These are phyloP conservation scores for Pantherophis alleghaniensis DNA, from an alignment of 2,797 vertebrate genomes.

Conservation along the genomic window DNA sequence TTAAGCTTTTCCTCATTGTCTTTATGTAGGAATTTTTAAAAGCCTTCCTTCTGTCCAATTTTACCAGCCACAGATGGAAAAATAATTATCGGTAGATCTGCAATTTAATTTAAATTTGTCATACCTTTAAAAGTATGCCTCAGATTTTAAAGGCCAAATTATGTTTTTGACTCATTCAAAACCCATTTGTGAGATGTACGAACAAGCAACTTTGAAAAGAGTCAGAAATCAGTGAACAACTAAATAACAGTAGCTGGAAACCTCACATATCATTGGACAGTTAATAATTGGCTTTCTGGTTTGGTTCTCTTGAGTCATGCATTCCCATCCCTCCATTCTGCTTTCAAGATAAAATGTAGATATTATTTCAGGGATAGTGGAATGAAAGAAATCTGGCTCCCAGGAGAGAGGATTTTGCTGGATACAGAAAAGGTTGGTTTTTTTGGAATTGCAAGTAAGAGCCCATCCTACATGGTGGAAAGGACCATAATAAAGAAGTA, in stretches of 20 bases:
- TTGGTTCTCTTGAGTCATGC: background rate
- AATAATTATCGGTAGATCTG: too few species aligned
- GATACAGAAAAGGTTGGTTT: too few species aligned
- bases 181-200: background rate
- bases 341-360: background rate
- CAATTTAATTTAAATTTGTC: background rate
- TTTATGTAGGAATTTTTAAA: background rate
- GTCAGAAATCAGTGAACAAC: background rate
- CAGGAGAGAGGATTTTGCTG: background rate
- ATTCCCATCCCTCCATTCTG: background rate
- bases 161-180: background rate
- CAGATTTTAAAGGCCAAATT: background rate
- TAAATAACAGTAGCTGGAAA: background rate
- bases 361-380: background rate
- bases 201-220: background rate
- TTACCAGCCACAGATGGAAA: background rate
- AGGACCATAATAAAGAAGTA: background rate
- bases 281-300: background rate
- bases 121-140: background rate
- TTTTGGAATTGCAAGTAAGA: background rate
- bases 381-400: background rate
- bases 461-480: background rate
- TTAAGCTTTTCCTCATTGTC: background rate
- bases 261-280: background rate
- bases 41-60: background rate